Conservation (phyloP, 2,113 vertebrate genomes). For the Etia nguti region DNA sequence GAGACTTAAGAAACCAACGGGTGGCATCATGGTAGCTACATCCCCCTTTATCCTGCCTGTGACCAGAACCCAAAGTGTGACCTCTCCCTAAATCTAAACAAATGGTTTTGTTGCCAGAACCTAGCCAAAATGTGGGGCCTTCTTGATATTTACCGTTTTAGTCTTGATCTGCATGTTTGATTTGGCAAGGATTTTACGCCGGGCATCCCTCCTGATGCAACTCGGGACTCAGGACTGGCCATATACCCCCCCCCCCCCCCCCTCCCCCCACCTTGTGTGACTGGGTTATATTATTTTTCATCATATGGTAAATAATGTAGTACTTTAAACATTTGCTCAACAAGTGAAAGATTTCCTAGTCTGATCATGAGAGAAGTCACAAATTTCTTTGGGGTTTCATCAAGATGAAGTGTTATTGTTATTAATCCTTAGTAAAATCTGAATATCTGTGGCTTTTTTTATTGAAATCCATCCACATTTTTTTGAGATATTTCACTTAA, state of each 20-base stretch:
- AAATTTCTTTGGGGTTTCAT: background rate
- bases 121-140: background rate
- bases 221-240: rapidly evolving
- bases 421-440: background rate
- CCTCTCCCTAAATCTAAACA: background rate
- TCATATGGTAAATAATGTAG: background rate
- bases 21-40: background rate
- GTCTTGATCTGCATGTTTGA: background rate
- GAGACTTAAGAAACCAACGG: background rate
- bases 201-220: background rate
- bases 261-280: background rate
- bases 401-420: background rate
- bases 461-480: background rate
- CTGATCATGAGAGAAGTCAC: background rate
- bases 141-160: background rate
- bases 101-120: background rate
- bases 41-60: background rate
- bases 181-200: background rate
- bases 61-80: background rate
- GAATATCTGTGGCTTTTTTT: background rate
- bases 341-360: background rate
- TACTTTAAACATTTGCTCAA: background rate
- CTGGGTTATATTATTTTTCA: background rate
- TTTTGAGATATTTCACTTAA: background rate
- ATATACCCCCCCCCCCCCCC: background rate